phyloP scores from a whole-genome alignment of 2,888 invertebrate species.

The Brachyopa scutellaris region DNA sequence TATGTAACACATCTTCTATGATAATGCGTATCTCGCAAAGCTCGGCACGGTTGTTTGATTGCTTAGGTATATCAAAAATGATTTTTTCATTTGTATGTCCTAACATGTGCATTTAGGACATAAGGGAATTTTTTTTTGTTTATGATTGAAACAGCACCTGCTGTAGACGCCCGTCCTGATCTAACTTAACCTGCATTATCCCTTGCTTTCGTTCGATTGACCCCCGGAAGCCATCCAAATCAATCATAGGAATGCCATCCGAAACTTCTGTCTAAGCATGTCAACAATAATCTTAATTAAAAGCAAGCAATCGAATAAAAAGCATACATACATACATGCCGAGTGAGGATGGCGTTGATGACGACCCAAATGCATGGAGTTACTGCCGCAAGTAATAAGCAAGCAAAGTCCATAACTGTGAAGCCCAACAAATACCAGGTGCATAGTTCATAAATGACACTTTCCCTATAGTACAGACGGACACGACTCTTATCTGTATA shows the following conservation, averaged over 20 bases:
- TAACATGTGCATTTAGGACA: no score
- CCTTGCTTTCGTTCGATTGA: no score
- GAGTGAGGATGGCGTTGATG: conserved; percentile 52
- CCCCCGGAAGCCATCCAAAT: conserved; percentile 17
- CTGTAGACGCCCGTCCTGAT: no score
- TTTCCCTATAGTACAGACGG: conserved; percentile 28
- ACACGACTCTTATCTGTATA: conserved; percentile 44
- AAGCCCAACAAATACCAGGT: conserved; percentile 66
- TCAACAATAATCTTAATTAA: conserved; percentile 66
- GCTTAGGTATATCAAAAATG: no score
- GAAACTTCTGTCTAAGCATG: conserved; percentile 41
- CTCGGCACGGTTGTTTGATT: no score
- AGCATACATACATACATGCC: conserved; percentile 31
- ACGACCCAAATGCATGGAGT: conserved; percentile 57
- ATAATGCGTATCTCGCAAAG: no score
- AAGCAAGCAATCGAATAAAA: conserved; percentile 61
- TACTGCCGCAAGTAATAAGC: no score
- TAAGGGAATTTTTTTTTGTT: no score
- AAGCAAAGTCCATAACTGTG: conserved; percentile 53
- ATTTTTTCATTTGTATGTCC: no score
- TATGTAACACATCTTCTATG: no score
- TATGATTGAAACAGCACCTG: no score
- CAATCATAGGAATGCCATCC: conserved; percentile 57
- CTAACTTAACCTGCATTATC: no score
- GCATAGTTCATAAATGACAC: conserved; percentile 69